Percentiles rank a stretch among this genome's conserved stretches.
phyloP scores from a whole-genome alignment of 92 coral and sea anemone genomes.

The Pocillopora meandrina region DNA sequence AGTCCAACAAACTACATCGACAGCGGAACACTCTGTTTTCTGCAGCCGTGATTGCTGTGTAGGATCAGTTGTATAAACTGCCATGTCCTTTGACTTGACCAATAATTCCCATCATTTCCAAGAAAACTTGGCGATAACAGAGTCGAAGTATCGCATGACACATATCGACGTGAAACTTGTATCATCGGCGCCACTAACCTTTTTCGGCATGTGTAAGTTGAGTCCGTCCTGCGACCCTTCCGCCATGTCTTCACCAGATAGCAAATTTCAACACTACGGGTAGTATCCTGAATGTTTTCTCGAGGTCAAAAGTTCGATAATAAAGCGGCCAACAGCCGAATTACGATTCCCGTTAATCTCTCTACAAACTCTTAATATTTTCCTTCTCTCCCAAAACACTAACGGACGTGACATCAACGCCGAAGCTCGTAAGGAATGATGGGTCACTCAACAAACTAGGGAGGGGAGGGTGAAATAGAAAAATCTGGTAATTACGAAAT shows the following conservation, averaged over 20 bases:
- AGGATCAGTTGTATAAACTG: background rate
- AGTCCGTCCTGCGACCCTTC: conserved; percentile 40
- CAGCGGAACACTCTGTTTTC: background rate
- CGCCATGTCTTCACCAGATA: conserved; percentile 38
- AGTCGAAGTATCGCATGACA: background rate
- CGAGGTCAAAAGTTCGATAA: conserved; percentile 41
- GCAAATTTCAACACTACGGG: conserved; percentile 16
- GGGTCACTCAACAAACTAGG: conserved; percentile 8
- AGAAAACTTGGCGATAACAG: background rate
- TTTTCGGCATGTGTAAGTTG: conserved; percentile 63
- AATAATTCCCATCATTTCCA: conserved; percentile 3
- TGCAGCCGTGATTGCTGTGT: background rate
- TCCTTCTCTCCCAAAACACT: conserved; percentile 22
- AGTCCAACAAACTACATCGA: background rate
- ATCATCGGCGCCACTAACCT: conserved; percentile 44
- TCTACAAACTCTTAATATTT: background rate
- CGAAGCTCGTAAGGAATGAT: conserved; percentile 36
- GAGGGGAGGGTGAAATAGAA: conserved; percentile 22
- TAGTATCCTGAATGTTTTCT: background rate
- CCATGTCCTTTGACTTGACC: background rate
- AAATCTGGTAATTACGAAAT: background rate
- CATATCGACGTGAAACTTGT: background rate
- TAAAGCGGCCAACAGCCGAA: conserved; percentile 12
- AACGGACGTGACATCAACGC: conserved; percentile 37
- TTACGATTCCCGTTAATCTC: background rate